Evolutionary conservation across 2,797 vertebrate species (phyloP).

Genomic region (Brachymystax lenok): DNA sequence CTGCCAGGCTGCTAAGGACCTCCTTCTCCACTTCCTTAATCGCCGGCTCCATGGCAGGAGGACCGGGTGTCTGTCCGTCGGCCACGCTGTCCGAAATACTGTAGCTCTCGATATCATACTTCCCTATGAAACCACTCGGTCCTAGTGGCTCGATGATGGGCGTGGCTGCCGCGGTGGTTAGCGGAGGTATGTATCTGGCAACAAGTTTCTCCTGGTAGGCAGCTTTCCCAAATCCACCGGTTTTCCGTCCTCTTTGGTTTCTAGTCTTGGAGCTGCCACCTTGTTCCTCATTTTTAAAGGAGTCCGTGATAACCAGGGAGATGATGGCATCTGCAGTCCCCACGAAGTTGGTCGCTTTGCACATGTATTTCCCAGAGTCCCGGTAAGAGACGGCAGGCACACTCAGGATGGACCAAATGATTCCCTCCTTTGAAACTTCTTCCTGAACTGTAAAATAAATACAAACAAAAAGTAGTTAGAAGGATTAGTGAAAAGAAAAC

Average conservation of each 20-base stretch:
- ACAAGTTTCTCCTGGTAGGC: constrained; percentile 88
- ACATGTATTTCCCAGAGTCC: constrained; percentile 93
- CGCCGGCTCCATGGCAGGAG: background rate
- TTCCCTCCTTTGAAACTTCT: constrained; percentile 92
- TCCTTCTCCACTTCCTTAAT: constrained; percentile 51
- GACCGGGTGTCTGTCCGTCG: constrained; percentile 35
- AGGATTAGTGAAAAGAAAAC: constrained; percentile 47
- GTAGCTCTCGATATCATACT: constrained; percentile 77
- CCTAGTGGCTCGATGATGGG: constrained; percentile 67
- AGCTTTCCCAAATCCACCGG: constrained; percentile 70
- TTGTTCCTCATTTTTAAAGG: constrained; percentile 72
- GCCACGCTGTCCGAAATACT: constrained; percentile 61
- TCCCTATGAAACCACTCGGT: constrained; percentile 60
- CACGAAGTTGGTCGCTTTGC: constrained; percentile 92
- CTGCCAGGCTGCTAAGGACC: constrained; percentile 74
- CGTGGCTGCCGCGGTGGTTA: constrained; percentile 58
- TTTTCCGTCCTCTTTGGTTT: constrained; percentile 69
- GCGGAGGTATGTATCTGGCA: constrained; percentile 80
- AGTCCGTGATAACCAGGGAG: constrained; percentile 88
- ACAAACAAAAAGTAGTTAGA: constrained; percentile 26
- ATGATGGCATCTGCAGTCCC: constrained; percentile 88
- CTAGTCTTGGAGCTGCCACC: constrained; percentile 55
- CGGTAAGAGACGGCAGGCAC: constrained; percentile 85
- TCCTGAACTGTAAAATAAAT: constrained; percentile 81
- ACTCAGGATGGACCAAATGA: constrained; percentile 92